These are phyloP conservation scores for Muricea muricata DNA, from an alignment of 92 coral and sea anemone species.

Conservation along the genomic window DNA sequence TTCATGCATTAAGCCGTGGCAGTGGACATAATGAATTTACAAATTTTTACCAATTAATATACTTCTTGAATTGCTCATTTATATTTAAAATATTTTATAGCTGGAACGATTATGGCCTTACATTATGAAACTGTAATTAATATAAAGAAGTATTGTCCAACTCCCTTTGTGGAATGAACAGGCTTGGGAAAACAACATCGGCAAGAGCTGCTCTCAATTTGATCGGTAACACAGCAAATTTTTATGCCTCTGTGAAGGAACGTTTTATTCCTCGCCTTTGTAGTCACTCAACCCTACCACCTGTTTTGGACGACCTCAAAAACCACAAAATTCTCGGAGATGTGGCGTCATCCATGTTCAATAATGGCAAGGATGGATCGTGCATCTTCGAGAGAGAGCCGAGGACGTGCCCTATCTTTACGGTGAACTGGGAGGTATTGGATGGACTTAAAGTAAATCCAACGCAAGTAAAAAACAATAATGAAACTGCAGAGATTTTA, in stretches of 20 bases:
- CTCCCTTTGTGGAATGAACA: slow-evolving; percentile 54
- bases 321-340: slow-evolving; percentile 29
- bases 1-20: background rate
- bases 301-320: slow-evolving; percentile 61
- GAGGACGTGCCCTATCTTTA: slow-evolving; percentile 50
- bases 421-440: slow-evolving; percentile 60
- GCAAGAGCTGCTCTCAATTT: slow-evolving; percentile 54
- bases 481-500: no score
- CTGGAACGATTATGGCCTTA: slow-evolving; percentile 57
- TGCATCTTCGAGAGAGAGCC: slow-evolving; percentile 52
- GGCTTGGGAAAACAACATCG: slow-evolving; percentile 59
- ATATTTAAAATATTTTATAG: background rate
- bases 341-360: slow-evolving; percentile 40
- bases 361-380: slow-evolving; percentile 66
- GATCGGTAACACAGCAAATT: slow-evolving; percentile 47
- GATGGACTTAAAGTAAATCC: slow-evolving; percentile 46
- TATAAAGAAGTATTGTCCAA: slow-evolving; percentile 43
- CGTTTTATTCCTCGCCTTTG: slow-evolving; percentile 64
- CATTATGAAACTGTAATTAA: slow-evolving; percentile 56
- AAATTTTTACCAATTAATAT: no score
- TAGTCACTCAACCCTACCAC: slow-evolving; percentile 63
- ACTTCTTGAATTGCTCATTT: background rate
- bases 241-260: slow-evolving; percentile 59
- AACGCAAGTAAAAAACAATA: background rate
- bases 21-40: background rate